Conservation (phyloP, 2,797 vertebrate genomes). For the Acanthurus tractus region DNA sequence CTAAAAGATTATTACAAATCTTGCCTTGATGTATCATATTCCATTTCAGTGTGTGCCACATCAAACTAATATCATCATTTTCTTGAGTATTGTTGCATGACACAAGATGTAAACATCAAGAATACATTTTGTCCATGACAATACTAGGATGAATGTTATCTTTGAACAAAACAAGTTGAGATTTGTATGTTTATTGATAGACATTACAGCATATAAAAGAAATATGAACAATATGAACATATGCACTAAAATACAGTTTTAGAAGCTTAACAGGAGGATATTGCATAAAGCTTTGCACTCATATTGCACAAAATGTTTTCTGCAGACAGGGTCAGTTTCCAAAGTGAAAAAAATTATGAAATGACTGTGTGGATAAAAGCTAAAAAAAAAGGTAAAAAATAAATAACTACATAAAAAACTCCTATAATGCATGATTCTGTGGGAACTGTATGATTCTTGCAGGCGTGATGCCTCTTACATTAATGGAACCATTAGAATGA, state of each 20-base stretch:
- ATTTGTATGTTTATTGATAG: neutral
- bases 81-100: neutral
- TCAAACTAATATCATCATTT: neutral
- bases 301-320: neutral
- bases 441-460: neutral
- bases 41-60: neutral
- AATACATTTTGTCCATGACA: neutral
- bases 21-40: neutral
- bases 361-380: neutral
- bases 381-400: neutral
- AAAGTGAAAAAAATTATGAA: neutral
- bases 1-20: neutral
- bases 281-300: neutral
- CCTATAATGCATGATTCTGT: no score
- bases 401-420: neutral
- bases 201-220: neutral
- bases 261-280: neutral
- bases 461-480: neutral
- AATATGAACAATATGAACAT: neutral
- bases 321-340: neutral
- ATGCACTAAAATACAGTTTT: neutral
- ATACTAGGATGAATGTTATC: neutral
- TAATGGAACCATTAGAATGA: slow-evolving; percentile 4
- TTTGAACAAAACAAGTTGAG: neutral
- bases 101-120: neutral